A percentile compares a stretch with the other conserved stretches of the same genome.
Conservation (phyloP, 2,113 vertebrate genomes). For the Martes martes region DNA sequence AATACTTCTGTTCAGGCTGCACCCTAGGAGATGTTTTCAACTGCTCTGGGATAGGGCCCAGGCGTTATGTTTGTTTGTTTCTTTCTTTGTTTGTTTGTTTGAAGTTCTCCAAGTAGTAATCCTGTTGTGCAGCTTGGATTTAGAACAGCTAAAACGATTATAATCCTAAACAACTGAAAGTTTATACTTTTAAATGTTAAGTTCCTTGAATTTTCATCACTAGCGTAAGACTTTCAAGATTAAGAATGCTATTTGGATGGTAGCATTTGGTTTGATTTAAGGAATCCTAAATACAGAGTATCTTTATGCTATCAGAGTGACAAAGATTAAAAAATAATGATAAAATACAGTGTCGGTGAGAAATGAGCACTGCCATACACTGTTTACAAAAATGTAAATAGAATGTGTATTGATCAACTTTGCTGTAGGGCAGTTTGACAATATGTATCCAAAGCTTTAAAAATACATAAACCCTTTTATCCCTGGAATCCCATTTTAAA, state of each 20-base stretch:
- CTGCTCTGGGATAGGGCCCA: not conserved
- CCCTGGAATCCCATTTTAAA: constrained; percentile 21
- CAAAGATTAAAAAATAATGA: constrained; percentile 11
- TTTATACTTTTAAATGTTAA: constrained; percentile 26
- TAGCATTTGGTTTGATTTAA: constrained; percentile 25
- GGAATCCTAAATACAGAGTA: not conserved
- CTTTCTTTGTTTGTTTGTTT: not conserved
- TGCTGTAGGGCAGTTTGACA: not conserved
- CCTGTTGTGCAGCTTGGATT: not conserved
- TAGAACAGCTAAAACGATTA: not conserved
- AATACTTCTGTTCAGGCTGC: not conserved
- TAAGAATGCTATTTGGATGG: not conserved
- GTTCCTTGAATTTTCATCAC: not conserved
- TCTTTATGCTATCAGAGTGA: constrained; percentile 19
- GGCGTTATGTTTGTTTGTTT: not conserved
- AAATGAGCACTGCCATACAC: not conserved
- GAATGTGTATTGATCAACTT: not conserved
- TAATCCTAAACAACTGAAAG: not conserved
- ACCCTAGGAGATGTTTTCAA: not conserved
- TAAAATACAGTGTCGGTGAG: not conserved
- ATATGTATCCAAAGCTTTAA: not conserved
- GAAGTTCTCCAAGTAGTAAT: constrained; percentile 22
- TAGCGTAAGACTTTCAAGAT: constrained; percentile 26
- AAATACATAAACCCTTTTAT: constrained; percentile 23
- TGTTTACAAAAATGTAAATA: not conserved